Conservation (phyloP, 53 echinoderm and acorn worm species). For the Patiria pectinifera region DNA sequence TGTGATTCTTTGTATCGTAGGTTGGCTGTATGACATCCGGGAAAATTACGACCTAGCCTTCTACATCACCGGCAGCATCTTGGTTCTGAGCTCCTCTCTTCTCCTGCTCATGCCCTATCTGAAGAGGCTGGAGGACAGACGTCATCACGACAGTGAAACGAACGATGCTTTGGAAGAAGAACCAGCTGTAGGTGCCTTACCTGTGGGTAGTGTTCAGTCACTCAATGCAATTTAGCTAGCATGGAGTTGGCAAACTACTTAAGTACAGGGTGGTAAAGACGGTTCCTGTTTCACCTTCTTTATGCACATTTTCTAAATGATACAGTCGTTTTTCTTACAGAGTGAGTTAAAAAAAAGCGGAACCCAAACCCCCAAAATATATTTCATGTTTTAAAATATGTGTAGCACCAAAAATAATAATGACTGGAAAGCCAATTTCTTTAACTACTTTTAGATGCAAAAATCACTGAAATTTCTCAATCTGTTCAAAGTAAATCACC, state of each 20-base stretch:
- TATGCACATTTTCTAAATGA: too few relatives aligned
- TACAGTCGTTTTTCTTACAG: too few relatives aligned
- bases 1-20: not conserved
- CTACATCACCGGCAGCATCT: conserved; percentile 28
- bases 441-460: too few relatives aligned
- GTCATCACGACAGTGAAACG: not conserved
- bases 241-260: not conserved
- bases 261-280: too few relatives aligned
- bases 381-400: too few relatives aligned
- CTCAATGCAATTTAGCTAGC: not conserved
- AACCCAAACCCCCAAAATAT: too few relatives aligned
- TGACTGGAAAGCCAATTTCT: too few relatives aligned
- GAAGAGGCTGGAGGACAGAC: conserved; percentile 4
- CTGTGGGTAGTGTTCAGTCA: not conserved
- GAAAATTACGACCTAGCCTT: conserved; percentile 18
- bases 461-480: too few relatives aligned
- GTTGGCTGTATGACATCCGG: conserved; percentile 29
- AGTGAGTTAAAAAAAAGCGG: too few relatives aligned
- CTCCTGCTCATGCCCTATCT: conserved; percentile 22
- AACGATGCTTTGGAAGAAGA: not conserved
- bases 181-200: not conserved
- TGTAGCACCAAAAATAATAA: too few relatives aligned
- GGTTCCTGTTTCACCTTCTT: too few relatives aligned
- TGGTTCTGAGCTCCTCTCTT: not conserved
- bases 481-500: too few relatives aligned